phyloP scores from a whole-genome alignment of 2,888 invertebrate species.

The Octodonta nipae region DNA sequence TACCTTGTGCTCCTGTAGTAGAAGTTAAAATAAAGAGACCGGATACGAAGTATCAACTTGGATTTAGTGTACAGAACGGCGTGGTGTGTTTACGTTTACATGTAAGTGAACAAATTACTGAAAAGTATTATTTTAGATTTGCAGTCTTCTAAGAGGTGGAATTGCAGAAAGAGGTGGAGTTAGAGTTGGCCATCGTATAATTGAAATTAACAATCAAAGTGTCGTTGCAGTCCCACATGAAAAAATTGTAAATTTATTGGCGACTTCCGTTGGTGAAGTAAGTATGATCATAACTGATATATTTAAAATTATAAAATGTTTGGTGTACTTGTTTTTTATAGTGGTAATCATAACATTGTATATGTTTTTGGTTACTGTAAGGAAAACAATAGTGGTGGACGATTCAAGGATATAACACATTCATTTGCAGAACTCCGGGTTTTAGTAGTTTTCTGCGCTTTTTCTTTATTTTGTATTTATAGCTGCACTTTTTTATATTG shows the following conservation, averaged over 20 bases:
- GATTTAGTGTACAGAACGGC: slow-evolving; percentile 99
- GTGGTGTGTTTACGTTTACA: slow-evolving; percentile 64
- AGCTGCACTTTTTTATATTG: too few species aligned
- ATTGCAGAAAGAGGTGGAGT: slow-evolving; percentile 98
- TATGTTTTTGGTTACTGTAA: too few species aligned
- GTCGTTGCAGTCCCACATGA: slow-evolving; percentile 99
- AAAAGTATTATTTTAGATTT: slow-evolving; percentile 68
- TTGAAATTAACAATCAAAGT: slow-evolving; percentile 98
- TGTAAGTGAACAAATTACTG: slow-evolving; percentile 7
- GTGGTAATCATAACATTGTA: too few species aligned
- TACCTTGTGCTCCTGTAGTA: slow-evolving; percentile 98
- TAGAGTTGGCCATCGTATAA: slow-evolving; percentile 96
- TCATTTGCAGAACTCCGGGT: too few species aligned
- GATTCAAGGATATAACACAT: too few species aligned
- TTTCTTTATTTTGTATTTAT: too few species aligned
- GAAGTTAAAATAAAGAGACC: slow-evolving; percentile 98
- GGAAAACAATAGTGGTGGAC: too few species aligned
- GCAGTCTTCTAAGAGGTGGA: slow-evolving; percentile 92
- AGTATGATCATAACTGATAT: too few species aligned
- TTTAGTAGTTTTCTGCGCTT: too few species aligned
- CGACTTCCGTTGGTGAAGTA: slow-evolving; percentile 98
- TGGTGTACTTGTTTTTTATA: too few species aligned
- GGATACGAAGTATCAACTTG: slow-evolving; percentile 98
- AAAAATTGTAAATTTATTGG: slow-evolving; percentile 95
- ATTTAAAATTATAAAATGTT: too few species aligned